Evolutionary conservation across 2,888 invertebrate genomes (phyloP).

Genomic region (Nectonema munidae): DNA sequence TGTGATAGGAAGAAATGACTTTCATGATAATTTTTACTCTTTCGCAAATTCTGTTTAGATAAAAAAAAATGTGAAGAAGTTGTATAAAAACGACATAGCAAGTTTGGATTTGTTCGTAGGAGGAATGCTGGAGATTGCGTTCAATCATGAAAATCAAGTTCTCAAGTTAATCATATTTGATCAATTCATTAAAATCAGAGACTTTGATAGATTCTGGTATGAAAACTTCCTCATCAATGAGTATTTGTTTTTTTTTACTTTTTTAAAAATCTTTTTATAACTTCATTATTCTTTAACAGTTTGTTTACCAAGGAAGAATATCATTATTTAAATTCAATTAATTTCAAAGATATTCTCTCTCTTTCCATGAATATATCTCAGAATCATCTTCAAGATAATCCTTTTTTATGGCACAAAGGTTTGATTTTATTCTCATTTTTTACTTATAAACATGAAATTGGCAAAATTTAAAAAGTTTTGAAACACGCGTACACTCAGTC

Average conservation of each 20-base stretch:
- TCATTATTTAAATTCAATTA: slow-evolving; percentile 24
- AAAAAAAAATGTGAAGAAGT: too few relatives aligned
- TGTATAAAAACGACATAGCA: slow-evolving; percentile 22
- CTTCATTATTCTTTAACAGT: slow-evolving; percentile 20
- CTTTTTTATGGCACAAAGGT: slow-evolving; percentile 21
- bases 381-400: slow-evolving; percentile 26
- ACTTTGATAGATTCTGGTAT: slow-evolving; percentile 32
- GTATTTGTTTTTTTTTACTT: slow-evolving; percentile 11
- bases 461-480: too few relatives aligned
- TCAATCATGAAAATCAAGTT: slow-evolving; percentile 29
- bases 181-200: slow-evolving; percentile 29
- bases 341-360: slow-evolving; percentile 28
- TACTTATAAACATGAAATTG: too few relatives aligned
- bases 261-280: neutral
- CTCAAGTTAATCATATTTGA: slow-evolving; percentile 27
- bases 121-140: slow-evolving; percentile 27
- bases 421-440: slow-evolving; percentile 1
- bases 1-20: too few relatives aligned
- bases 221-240: slow-evolving; percentile 24
- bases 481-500: too few relatives aligned
- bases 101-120: slow-evolving; percentile 30
- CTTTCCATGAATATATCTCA: slow-evolving; percentile 26
- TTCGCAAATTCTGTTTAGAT: too few relatives aligned
- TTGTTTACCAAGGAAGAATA: slow-evolving; percentile 27
- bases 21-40: too few relatives aligned